These are phyloP conservation scores for Drosophila yooni DNA, from an alignment of 2,888 invertebrate genomes.

Conservation along the genomic window DNA sequence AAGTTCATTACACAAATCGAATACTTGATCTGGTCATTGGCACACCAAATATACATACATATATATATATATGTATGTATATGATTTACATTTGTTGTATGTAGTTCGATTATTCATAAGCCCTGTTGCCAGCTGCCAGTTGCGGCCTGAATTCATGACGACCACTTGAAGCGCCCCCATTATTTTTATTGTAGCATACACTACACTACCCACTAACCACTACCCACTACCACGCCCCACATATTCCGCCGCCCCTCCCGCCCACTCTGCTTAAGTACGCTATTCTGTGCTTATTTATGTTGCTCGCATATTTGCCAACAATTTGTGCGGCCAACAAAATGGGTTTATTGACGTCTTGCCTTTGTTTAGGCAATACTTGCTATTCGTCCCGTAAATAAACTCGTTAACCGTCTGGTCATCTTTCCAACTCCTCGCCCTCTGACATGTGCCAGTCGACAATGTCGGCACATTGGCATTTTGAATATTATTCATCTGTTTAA, in stretches of 20 bases:
- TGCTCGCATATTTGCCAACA: constrained; percentile 70
- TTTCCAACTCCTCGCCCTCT: background rate
- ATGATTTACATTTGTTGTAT: constrained; percentile 1
- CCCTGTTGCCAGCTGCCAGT: constrained; percentile 42
- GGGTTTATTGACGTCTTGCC: constrained; percentile 57
- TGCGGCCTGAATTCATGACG: constrained; percentile 26
- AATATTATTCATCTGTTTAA: constrained; percentile 32
- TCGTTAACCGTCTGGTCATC: constrained; percentile 5
- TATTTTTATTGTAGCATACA: constrained; percentile 59
- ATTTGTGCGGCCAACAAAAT: constrained; percentile 61
- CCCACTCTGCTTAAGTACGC: background rate
- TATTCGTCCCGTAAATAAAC: constrained; percentile 31
- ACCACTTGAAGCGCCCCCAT: constrained; percentile 46
- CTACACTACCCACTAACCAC: background rate
- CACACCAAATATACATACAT: constrained; percentile 18
- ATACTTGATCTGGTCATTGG: constrained; percentile 36
- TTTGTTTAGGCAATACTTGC: constrained; percentile 44
- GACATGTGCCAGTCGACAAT: constrained; percentile 7
- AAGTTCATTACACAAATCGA: constrained; percentile 53
- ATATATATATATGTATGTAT: background rate
- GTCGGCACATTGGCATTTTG: constrained; percentile 34
- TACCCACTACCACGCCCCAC: background rate
- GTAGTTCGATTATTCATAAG: constrained; percentile 65
- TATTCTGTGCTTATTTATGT: constrained; percentile 65
- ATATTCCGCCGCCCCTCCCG: background rate